Percentiles rank a stretch among this genome's conserved stretches.
These are phyloP conservation scores for Endomychus coccineus DNA, from an alignment of 2,888 invertebrate genomes.

Conservation along the genomic window DNA sequence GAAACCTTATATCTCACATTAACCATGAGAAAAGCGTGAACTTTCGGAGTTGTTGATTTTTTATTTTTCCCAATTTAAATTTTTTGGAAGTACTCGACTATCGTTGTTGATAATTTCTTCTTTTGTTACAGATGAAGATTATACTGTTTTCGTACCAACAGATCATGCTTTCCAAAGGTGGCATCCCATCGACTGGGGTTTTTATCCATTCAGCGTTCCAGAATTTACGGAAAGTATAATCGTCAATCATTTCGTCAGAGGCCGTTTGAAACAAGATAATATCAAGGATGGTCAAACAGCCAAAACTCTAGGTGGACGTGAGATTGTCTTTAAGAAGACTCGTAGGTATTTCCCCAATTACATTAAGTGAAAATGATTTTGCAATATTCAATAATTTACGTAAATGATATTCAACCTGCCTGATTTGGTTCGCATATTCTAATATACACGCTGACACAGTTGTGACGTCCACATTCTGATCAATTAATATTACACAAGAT, in stretches of 20 bases:
- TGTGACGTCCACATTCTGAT: too few relatives aligned
- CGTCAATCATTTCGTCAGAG: conserved; percentile 54
- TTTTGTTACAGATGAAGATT: conserved; percentile 45
- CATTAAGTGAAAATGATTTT: background rate
- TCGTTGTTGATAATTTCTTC: too few relatives aligned
- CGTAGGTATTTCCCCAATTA: conserved; percentile 43
- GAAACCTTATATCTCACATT: too few relatives aligned
- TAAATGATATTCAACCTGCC: too few relatives aligned
- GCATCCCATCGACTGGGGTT: conserved; percentile 65
- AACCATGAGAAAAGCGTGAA: too few relatives aligned
- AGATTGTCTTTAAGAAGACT: conserved; percentile 50
- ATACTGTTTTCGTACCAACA: conserved; percentile 57
- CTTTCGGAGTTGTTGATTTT: background rate
- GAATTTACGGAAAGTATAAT: conserved; percentile 57
- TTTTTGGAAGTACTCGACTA: too few relatives aligned
- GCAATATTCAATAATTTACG: too few relatives aligned
- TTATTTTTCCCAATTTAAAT: background rate
- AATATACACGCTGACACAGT: too few relatives aligned
- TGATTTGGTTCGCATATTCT: too few relatives aligned
- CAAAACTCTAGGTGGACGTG: conserved; percentile 52
- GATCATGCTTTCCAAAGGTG: conserved; percentile 60
- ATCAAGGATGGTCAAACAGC: conserved; percentile 50
- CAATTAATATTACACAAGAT: too few relatives aligned
- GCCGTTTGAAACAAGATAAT: conserved; percentile 49
- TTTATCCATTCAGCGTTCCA: conserved; percentile 60